These are phyloP conservation scores for Picathartes gymnocephalus DNA, from an alignment of 2,113 vertebrate genomes.

Conservation along the genomic window DNA sequence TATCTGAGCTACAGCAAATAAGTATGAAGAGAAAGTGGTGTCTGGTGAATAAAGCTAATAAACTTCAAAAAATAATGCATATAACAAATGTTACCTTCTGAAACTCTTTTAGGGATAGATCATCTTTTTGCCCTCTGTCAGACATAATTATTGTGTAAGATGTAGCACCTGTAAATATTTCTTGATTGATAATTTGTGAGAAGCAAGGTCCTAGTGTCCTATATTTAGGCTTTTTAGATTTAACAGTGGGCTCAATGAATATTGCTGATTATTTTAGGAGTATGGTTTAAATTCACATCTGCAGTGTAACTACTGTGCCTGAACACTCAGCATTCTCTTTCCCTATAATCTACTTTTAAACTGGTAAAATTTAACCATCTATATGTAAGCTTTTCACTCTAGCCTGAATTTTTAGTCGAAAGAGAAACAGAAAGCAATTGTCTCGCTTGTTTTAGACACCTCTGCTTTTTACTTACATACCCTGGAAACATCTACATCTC, in stretches of 20 bases:
- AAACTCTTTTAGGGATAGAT: not conserved
- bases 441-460: not conserved
- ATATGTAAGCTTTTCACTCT: not conserved
- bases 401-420: not conserved
- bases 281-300: not conserved
- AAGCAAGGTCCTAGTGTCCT: not conserved
- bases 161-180: not conserved
- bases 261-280: not conserved
- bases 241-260: not conserved
- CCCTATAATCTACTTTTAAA: not conserved
- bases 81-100: not conserved
- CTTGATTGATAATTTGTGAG: not conserved
- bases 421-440: not conserved
- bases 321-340: not conserved
- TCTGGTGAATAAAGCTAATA: not conserved
- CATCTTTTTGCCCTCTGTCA: not conserved
- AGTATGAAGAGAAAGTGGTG: not conserved
- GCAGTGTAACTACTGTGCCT: not conserved
- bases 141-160: not conserved
- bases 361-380: not conserved
- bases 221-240: not conserved
- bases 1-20: not conserved
- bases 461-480: not conserved
- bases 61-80: not conserved
- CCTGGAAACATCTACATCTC: not conserved